Percentiles rank a stretch among this genome's conserved stretches.
These are phyloP conservation scores for Dendrocincla tyrannina DNA, from an alignment of 2,797 vertebrate genomes.

Conservation along the genomic window DNA sequence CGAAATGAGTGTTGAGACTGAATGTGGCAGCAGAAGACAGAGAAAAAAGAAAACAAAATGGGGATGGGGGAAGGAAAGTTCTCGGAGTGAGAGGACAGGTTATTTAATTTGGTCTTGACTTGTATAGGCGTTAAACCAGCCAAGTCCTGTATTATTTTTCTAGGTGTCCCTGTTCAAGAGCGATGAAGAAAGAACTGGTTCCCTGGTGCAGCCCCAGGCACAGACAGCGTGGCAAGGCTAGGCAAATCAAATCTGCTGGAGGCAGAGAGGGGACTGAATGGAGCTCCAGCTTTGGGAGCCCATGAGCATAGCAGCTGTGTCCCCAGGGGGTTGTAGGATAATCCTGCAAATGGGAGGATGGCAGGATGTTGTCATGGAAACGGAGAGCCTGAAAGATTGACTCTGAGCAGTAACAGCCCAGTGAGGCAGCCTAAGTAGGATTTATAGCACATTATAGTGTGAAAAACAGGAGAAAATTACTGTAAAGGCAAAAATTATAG, in stretches of 20 bases:
- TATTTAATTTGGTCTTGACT: not conserved
- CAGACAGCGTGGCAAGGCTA: not conserved
- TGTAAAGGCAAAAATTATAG: slow-evolving; percentile 81
- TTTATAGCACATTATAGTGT: slow-evolving; percentile 80
- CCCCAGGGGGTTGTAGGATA: slow-evolving; percentile 66
- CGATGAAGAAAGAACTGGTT: not conserved
- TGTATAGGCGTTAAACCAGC: slow-evolving; percentile 5
- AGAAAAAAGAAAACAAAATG: slow-evolving; percentile 11
- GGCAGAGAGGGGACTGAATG: not conserved
- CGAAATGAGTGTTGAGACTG: not conserved
- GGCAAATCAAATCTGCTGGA: not conserved
- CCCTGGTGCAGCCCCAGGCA: not conserved
- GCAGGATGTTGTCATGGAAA: slow-evolving; percentile 74
- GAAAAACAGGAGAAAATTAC: slow-evolving; percentile 82
- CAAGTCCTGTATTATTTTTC: not conserved
- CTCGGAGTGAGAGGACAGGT: not conserved
- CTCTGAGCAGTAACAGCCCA: slow-evolving; percentile 76
- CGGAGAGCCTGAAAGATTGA: slow-evolving; percentile 74
- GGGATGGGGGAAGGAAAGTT: too few species aligned
- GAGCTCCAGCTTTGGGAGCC: not conserved
- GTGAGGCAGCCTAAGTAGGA: slow-evolving; percentile 78
- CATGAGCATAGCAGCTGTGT: slow-evolving; percentile 31
- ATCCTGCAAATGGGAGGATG: slow-evolving; percentile 48
- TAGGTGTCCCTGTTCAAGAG: not conserved
- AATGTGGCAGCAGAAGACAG: not conserved